Base-by-base conservation (phyloP, 2,888 invertebrate species). In the Polydrusus pterygomalis region DNA sequence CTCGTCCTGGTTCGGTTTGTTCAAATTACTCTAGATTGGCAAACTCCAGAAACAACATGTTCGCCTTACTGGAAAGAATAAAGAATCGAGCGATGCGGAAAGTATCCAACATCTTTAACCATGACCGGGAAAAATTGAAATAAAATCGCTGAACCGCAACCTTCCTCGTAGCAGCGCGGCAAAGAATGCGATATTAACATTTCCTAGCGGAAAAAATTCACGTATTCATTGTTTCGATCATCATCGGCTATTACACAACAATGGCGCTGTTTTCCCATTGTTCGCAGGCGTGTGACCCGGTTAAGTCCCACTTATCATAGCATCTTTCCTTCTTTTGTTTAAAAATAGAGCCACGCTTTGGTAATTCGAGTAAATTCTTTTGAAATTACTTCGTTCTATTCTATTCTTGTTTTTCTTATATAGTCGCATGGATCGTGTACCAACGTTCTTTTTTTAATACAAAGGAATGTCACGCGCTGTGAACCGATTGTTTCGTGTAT, bases 141-240 rank as follows among this genome's bases (percentile, higher is more conserved):
- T 34, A 34, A 30, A 56, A 15, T 60, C 5, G 17, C 58, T 60
- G 58, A 65, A 49, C 49, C 51, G 65, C 17, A 65, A 65, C 65
- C 63, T 43, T 63, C 45, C 63, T 49, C 15, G n/a, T 9, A 30
- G 15, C 65, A 15, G 30, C 65, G 49, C 49, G 18, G 49, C 34
- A 49, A 49, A 18, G 51, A 65, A 65, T 65, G 65, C 49, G 65
- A 65, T 65, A 49, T 65, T 65, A 49, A 47, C 38, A 54, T 67
- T 54, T 54, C 67, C 67, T 67, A 67, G 67, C 67, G 51, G 67
- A 67, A 67, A 67, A 67, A 67, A 67, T 38, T 67, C 67, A 67
- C 67, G 15, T 67, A 47, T 43, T 64, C 47, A 64, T 64, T 64
- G 64, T 47, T 64, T 17, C 17, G 47, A 51, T 67, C 40, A 54